Evolutionary conservation across 2,113 vertebrate genomes (phyloP).

Genomic region (Austrofundulus limnaeus): DNA sequence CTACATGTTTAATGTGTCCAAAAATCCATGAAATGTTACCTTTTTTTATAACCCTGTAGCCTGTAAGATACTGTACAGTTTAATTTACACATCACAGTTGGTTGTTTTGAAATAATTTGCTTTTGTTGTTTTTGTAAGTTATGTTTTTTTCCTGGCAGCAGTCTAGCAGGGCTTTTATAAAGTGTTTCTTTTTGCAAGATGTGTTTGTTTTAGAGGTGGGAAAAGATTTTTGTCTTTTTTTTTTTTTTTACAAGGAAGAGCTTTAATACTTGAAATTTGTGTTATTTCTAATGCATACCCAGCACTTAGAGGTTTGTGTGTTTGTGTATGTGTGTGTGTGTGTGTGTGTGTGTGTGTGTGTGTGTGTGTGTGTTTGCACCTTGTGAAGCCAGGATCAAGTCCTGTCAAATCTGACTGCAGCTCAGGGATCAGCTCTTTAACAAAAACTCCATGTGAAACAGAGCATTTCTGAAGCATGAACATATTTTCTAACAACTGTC

Average conservation of each 20-base stretch:
- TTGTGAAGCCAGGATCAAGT: slow-evolving; percentile 33
- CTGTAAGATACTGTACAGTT: slow-evolving; percentile 1
- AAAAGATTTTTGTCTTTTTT: too few relatives aligned
- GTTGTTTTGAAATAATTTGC: background rate
- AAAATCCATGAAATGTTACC: slow-evolving; percentile 11
- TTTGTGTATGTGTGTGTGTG: too few relatives aligned
- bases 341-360: too few relatives aligned
- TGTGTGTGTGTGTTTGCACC: slow-evolving; percentile 50
- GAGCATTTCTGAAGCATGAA: slow-evolving; percentile 41
- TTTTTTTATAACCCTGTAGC: background rate
- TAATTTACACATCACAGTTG: slow-evolving; percentile 3
- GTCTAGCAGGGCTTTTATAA: slow-evolving; percentile 39
- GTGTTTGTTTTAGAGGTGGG: background rate
- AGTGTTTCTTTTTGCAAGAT: slow-evolving; percentile 18
- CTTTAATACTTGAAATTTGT: slow-evolving; percentile 29
- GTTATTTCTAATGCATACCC: background rate
- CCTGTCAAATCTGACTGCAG: slow-evolving; percentile 6
- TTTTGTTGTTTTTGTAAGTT: slow-evolving; percentile 30
- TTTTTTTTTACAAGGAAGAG: slow-evolving; percentile 22
- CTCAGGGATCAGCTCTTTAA: slow-evolving; percentile 19
- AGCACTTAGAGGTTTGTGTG: too few relatives aligned
- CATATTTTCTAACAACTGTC: slow-evolving; percentile 18
- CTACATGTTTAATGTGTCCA: slow-evolving; percentile 17
- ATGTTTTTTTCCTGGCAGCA: slow-evolving; percentile 4
- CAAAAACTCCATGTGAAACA: slow-evolving; percentile 9